phyloP scores from a whole-genome alignment of 2,888 invertebrate species.

The Loripinus fragilis region DNA sequence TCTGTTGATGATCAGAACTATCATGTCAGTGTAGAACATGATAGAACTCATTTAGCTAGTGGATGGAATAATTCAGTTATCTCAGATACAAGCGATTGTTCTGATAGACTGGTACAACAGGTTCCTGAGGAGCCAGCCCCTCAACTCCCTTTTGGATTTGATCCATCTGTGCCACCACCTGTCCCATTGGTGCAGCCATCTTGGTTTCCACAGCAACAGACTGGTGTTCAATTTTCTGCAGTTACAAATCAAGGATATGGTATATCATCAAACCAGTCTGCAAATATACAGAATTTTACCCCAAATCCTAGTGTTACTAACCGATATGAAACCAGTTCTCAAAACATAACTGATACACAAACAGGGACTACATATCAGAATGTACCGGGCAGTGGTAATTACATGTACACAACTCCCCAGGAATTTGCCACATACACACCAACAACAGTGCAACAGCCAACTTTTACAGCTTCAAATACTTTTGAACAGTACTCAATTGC shows the following conservation, averaged over 20 bases:
- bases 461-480: not conserved
- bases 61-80: not conserved
- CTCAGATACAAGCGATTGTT: not conserved
- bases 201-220: constrained; percentile 21
- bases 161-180: constrained; percentile 12
- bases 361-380: not conserved
- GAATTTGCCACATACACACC: not conserved
- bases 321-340: not conserved
- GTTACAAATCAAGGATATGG: not conserved
- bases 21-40: not conserved
- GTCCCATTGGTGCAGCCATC: constrained; percentile 3
- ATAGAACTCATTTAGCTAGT: not conserved
- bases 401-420: not conserved
- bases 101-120: not conserved
- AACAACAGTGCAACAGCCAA: not conserved
- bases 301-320: not conserved
- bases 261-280: not conserved
- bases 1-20: not conserved
- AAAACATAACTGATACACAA: not conserved
- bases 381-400: not conserved
- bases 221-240: not conserved
- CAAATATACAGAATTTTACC: not conserved
- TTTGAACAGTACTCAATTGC: not conserved
- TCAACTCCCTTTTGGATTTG: not conserved
- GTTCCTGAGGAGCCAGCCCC: not conserved